These are phyloP conservation scores for Corythoichthys haematopterus DNA, from an alignment of 2,113 vertebrate genomes.

Conservation along the genomic window DNA sequence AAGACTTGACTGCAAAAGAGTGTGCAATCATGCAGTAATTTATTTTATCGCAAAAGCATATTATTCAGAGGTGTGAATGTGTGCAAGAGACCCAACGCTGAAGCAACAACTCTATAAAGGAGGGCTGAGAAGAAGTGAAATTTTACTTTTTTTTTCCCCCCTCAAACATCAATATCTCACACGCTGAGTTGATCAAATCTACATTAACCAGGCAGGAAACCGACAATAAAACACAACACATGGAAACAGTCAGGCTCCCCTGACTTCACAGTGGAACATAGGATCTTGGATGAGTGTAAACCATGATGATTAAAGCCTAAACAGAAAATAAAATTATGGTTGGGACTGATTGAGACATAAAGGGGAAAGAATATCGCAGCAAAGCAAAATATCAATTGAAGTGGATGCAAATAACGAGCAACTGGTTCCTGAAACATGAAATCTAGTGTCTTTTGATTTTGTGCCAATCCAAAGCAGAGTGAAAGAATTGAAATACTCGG, in stretches of 20 bases:
- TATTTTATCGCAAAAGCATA: slow-evolving; percentile 59
- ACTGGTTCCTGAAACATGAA: slow-evolving; percentile 20
- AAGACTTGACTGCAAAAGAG: slow-evolving; percentile 32
- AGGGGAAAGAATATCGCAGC: slow-evolving; percentile 17
- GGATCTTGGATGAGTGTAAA: slow-evolving; percentile 60
- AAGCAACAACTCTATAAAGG: slow-evolving; percentile 23
- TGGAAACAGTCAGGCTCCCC: slow-evolving; percentile 68
- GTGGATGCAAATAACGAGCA: slow-evolving; percentile 8
- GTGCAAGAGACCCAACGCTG: slow-evolving; percentile 19
- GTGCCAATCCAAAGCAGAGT: slow-evolving; percentile 1
- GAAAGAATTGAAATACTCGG: slow-evolving; percentile 14
- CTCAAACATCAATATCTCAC: slow-evolving; percentile 56
- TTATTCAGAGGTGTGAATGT: slow-evolving; percentile 53
- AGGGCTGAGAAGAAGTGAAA: slow-evolving; percentile 30
- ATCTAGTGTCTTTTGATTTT: background rate
- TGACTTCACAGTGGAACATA: slow-evolving; percentile 54
- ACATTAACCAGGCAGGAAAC: slow-evolving; percentile 63
- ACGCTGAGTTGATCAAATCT: slow-evolving; percentile 67
- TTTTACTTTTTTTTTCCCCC: slow-evolving; percentile 33
- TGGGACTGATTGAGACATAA: slow-evolving; percentile 29
- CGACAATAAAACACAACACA: slow-evolving; percentile 62
- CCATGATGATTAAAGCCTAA: slow-evolving; percentile 58
- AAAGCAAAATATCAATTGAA: slow-evolving; percentile 30
- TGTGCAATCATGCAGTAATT: slow-evolving; percentile 60
- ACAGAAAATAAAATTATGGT: slow-evolving; percentile 31